Percentiles rank a stretch among this genome's conserved stretches.
These are phyloP conservation scores for Prunella fulvescens DNA, from an alignment of 2,113 vertebrate genomes.

Conservation along the genomic window DNA sequence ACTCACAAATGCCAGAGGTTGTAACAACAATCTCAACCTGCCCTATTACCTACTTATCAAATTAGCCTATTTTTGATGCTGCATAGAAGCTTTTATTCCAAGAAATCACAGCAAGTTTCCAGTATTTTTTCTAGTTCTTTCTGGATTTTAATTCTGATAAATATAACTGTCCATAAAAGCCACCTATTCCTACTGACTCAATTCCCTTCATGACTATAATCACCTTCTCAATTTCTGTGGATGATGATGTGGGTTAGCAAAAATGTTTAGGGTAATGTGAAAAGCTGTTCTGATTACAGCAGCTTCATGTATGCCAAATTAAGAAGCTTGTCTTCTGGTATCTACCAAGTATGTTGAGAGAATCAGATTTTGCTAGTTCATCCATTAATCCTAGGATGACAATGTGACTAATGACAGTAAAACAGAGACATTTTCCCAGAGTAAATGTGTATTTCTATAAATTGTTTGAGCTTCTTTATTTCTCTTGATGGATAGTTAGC, in stretches of 20 bases:
- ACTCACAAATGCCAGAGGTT: background rate
- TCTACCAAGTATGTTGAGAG: background rate
- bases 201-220: background rate
- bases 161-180: background rate
- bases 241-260: background rate
- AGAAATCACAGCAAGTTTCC: background rate
- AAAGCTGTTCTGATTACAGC: background rate
- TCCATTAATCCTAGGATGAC: background rate
- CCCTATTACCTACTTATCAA: background rate
- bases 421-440: background rate
- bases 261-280: background rate
- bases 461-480: background rate
- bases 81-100: background rate
- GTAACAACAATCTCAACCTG: background rate
- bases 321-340: background rate
- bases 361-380: background rate
- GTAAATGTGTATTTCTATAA: background rate
- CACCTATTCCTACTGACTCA: background rate
- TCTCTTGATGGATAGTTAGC: background rate
- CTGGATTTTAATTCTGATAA: background rate
- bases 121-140: background rate
- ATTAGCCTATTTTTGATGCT: background rate
- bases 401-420: background rate
- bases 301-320: background rate
- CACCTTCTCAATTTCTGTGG: background rate